phyloP scores from a whole-genome alignment of 2,888 invertebrate species.

The Venustoraphidia nigricollis region DNA sequence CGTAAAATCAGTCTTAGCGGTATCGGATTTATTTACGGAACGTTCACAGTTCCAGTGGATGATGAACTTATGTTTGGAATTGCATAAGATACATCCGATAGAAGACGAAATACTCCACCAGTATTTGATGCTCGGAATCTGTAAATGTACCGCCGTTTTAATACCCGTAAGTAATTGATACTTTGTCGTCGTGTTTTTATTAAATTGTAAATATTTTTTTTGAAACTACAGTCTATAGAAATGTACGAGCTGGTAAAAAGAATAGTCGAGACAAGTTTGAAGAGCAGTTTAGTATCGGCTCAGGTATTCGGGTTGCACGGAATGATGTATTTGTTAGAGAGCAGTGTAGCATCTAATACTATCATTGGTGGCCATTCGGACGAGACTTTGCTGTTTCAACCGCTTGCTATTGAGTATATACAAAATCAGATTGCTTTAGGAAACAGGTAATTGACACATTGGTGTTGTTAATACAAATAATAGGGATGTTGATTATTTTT shows the following conservation, averaged over 20 bases:
- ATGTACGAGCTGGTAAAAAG: conserved; percentile 43
- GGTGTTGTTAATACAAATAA: not conserved
- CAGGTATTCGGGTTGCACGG: conserved; percentile 49
- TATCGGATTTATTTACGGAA: conserved; percentile 65
- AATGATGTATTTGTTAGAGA: conserved; percentile 48
- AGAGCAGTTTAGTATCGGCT: conserved; percentile 43
- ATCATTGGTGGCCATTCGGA: conserved; percentile 29
- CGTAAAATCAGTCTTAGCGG: conserved; percentile 47
- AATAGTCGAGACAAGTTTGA: conserved; percentile 40
- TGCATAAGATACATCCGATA: conserved; percentile 46
- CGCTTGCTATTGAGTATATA: conserved; percentile 35
- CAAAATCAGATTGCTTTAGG: conserved; percentile 29
- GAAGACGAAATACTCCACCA: conserved; percentile 68
- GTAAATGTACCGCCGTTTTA: conserved; percentile 51
- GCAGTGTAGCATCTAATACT: conserved; percentile 30
- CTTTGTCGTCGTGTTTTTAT: conserved; percentile 1
- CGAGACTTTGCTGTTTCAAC: conserved; percentile 32
- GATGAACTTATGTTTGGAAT: conserved; percentile 50
- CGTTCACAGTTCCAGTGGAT: conserved; percentile 66
- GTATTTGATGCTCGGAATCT: conserved; percentile 47
- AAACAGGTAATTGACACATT: conserved; percentile 20
- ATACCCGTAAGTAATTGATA: conserved; percentile 30
- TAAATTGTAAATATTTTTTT: conserved; percentile 6
- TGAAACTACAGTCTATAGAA: conserved; percentile 33
- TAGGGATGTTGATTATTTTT: too few species aligned